Evolutionary conservation across 1,140 invertebrate genomes (phyloP).

Genomic region (Nautilus pompilius): DNA sequence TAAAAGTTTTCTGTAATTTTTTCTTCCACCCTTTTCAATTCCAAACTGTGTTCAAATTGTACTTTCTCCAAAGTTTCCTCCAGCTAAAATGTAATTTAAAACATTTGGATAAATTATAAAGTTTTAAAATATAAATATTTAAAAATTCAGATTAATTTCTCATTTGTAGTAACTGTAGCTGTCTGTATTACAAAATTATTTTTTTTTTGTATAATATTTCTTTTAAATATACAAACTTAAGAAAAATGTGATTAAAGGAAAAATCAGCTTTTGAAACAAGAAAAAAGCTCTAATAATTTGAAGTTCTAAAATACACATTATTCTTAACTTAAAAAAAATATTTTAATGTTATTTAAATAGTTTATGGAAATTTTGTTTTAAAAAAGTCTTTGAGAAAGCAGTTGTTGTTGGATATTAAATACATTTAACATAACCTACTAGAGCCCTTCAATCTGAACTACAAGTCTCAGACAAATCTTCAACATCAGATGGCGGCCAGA

Average conservation of each 20-base stretch:
- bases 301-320: too few species aligned
- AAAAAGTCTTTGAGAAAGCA: too few species aligned
- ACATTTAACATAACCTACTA: too few species aligned
- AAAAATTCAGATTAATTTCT: background rate
- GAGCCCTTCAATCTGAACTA: too few species aligned
- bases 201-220: background rate
- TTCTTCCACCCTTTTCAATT: slow-evolving; percentile 33
- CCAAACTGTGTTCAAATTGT: slow-evolving; percentile 25
- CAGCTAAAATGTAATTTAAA: slow-evolving; percentile 25
- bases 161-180: background rate
- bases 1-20: slow-evolving; percentile 44
- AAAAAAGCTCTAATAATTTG: too few species aligned
- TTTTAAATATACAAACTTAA: background rate
- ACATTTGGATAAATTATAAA: background rate
- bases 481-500: too few species aligned
- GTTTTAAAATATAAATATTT: background rate
- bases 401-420: too few species aligned
- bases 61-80: slow-evolving; percentile 34
- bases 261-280: too few species aligned
- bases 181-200: background rate
- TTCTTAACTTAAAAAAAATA: too few species aligned
- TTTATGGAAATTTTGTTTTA: too few species aligned
- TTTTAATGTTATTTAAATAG: too few species aligned
- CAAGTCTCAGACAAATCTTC: too few species aligned
- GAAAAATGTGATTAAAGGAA: background rate